These are phyloP conservation scores for Neostethus bicornis DNA, from an alignment of 2,797 vertebrate genomes.

Conservation along the genomic window DNA sequence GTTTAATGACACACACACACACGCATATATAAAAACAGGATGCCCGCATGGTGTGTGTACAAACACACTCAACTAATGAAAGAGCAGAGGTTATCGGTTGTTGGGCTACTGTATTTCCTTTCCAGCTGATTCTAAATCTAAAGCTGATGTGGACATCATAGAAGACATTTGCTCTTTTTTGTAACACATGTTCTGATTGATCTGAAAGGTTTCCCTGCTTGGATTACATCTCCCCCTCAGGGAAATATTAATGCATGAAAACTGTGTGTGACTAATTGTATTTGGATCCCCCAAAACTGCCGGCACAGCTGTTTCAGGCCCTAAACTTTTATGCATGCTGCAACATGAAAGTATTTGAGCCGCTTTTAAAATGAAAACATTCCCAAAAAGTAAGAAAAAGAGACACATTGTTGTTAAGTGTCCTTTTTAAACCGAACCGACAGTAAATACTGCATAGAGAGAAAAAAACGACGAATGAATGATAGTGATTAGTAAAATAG, in stretches of 20 bases:
- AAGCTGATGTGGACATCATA: conserved; percentile 10
- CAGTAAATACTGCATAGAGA: too few relatives aligned
- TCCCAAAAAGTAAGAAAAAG: too few relatives aligned
- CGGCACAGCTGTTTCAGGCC: not conserved
- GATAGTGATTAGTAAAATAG: too few relatives aligned
- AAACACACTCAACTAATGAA: conserved; percentile 37
- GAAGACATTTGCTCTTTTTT: conserved; percentile 23
- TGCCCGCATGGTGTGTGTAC: conserved; percentile 4
- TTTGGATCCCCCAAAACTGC: not conserved
- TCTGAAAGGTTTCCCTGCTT: not conserved
- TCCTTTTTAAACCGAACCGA: too few relatives aligned
- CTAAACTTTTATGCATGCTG: not conserved
- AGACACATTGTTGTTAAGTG: too few relatives aligned
- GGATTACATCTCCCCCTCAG: not conserved
- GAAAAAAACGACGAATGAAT: too few relatives aligned
- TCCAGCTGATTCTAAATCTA: conserved; percentile 14
- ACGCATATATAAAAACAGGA: conserved; percentile 34
- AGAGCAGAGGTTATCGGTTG: conserved; percentile 21
- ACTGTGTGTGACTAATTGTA: not conserved
- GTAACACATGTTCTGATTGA: conserved; percentile 13
- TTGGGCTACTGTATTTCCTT: conserved; percentile 38
- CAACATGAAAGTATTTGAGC: not conserved
- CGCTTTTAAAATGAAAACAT: too few relatives aligned
- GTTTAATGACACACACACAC: conserved; percentile 17
- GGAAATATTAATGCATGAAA: conserved; percentile 6